Evolutionary conservation across 1,140 invertebrate species (phyloP).

Genomic region (Arctopsyche grandis): DNA sequence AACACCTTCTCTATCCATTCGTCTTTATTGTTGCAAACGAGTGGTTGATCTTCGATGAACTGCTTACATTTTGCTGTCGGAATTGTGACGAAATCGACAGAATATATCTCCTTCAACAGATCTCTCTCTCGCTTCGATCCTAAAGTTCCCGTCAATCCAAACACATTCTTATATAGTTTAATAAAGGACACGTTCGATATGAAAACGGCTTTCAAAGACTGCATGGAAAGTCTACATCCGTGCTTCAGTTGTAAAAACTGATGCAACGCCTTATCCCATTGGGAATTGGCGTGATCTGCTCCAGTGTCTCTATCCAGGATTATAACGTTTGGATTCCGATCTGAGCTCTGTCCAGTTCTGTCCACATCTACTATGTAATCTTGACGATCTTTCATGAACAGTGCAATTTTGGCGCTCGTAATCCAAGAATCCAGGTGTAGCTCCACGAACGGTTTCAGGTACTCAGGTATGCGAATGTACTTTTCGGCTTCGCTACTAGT

Average conservation of each 20-base stretch:
- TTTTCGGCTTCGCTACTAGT: conserved; percentile 33
- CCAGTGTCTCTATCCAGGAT: conserved; percentile 62
- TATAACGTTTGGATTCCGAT: conserved; percentile 55
- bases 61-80: conserved; percentile 54
- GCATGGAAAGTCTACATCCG: conserved; percentile 57
- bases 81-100: conserved; percentile 56
- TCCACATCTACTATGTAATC: conserved; percentile 56
- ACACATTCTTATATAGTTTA: conserved; percentile 57
- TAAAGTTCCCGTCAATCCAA: conserved; percentile 57
- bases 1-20: not conserved
- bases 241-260: conserved; percentile 64
- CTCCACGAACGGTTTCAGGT: conserved; percentile 54
- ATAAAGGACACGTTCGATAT: conserved; percentile 61
- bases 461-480: conserved; percentile 46
- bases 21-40: conserved; percentile 33
- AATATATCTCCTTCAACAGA: conserved; percentile 55
- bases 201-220: conserved; percentile 60
- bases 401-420: conserved; percentile 53
- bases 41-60: conserved; percentile 52
- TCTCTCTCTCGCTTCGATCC: conserved; percentile 56
- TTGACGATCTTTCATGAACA: conserved; percentile 43
- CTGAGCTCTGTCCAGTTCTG: conserved; percentile 54
- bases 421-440: conserved; percentile 56
- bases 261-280: conserved; percentile 61
- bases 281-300: conserved; percentile 57